phyloP scores from a whole-genome alignment of 2,888 invertebrate species.

The Scaeva pyrastri region DNA sequence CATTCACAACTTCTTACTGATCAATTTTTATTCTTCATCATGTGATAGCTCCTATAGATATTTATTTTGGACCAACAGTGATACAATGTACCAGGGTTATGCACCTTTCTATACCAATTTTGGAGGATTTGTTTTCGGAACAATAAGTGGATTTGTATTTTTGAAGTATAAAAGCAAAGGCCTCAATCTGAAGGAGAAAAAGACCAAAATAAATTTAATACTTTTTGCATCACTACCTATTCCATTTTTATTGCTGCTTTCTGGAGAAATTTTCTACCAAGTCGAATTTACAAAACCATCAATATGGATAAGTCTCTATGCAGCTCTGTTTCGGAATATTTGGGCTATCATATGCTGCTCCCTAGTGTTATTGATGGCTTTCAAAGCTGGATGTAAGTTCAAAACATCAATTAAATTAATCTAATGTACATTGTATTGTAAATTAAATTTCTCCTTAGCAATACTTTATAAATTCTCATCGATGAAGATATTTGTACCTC shows the following conservation, averaged over 20 bases:
- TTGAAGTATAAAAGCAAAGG: conserved; percentile 68
- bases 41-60: conserved; percentile 78
- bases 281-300: conserved; percentile 80
- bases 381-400: conserved; percentile 81
- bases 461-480: conserved; percentile 78
- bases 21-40: neutral
- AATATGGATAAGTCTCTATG: conserved; percentile 83
- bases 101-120: conserved; percentile 81
- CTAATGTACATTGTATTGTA: too few relatives aligned
- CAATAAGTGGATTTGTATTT: conserved; percentile 79
- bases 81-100: conserved; percentile 79
- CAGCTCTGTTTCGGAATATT: conserved; percentile 82
- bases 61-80: conserved; percentile 79
- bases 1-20: neutral
- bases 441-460: conserved; percentile 75
- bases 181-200: conserved; percentile 68
- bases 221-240: conserved; percentile 77
- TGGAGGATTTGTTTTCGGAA: conserved; percentile 81
- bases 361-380: conserved; percentile 79
- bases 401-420: neutral
- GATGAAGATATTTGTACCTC: conserved; percentile 78
- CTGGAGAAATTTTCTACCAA: conserved; percentile 80
- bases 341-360: conserved; percentile 81
- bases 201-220: conserved; percentile 76
- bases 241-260: conserved; percentile 76